A percentile compares a stretch with the other conserved stretches of the same genome.
Evolutionary conservation across 2,888 invertebrate genomes (phyloP).

Genomic region (Arenicola marina): DNA sequence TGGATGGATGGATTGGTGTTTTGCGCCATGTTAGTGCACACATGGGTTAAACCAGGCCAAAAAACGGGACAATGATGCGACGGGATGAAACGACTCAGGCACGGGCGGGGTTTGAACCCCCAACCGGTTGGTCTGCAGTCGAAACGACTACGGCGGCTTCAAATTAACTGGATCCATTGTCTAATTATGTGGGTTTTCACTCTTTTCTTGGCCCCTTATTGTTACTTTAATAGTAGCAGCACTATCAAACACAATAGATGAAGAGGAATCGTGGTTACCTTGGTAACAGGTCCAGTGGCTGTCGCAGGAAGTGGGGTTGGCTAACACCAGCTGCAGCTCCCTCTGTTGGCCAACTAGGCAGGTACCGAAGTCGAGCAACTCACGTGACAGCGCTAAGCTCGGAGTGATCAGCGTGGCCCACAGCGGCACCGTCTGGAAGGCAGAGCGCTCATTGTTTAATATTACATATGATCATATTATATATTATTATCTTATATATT

Average conservation of each 20-base stretch:
- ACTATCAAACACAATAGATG: neutral
- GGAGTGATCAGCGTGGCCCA: slow-evolving; percentile 51
- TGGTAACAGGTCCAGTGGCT: slow-evolving; percentile 44
- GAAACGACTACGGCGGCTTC: too few species aligned
- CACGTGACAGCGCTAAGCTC: slow-evolving; percentile 44
- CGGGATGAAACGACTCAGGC: too few species aligned
- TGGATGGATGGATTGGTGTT: too few species aligned
- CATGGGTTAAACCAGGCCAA: too few species aligned
- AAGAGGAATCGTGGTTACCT: slow-evolving; percentile 34
- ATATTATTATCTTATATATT: too few species aligned
- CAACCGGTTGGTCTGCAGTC: too few species aligned
- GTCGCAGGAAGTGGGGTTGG: slow-evolving; percentile 48
- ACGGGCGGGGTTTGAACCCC: too few species aligned
- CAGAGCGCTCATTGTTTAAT: too few species aligned
- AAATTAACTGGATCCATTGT: too few species aligned
- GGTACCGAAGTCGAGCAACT: slow-evolving; percentile 54
- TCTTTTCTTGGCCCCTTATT: neutral
- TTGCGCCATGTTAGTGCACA: too few species aligned
- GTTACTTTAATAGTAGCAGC: neutral
- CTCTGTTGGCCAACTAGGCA: slow-evolving; percentile 56
- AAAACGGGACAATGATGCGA: too few species aligned
- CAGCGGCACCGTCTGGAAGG: slow-evolving; percentile 47
- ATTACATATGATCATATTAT: too few species aligned
- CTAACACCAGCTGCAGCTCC: slow-evolving; percentile 42
- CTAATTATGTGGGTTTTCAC: neutral